Conservation (phyloP, 2,113 vertebrate species). For the Mellivora capensis region DNA sequence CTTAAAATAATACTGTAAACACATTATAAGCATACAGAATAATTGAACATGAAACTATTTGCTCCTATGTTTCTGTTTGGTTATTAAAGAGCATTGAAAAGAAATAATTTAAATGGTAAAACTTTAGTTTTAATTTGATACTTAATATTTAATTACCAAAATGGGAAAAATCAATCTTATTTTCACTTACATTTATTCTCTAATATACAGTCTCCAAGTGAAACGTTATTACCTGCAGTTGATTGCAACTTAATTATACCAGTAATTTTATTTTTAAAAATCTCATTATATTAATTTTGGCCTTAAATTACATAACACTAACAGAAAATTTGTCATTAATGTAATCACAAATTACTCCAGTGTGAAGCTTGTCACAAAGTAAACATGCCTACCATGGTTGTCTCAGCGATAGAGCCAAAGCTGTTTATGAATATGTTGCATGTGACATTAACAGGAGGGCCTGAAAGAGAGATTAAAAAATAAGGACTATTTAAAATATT, state of each 20-base stretch:
- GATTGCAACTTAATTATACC: background rate
- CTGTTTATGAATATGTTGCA: conserved; percentile 99
- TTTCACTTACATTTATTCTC: background rate
- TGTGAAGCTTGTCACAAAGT: conserved; percentile 21
- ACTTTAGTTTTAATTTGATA: background rate
- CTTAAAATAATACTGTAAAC: background rate
- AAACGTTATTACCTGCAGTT: background rate
- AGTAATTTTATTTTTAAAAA: background rate
- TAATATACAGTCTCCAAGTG: background rate
- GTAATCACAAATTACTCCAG: background rate
- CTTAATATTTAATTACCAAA: background rate
- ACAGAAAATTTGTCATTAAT: background rate
- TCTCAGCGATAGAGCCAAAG: conserved; percentile 96
- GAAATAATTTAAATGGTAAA: background rate
- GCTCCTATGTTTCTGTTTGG: background rate
- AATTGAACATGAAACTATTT: background rate
- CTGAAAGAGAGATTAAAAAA: conserved; percentile 78
- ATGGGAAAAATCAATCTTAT: background rate
- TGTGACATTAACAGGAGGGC: conserved; percentile 94
- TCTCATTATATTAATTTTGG: background rate
- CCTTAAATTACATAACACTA: background rate
- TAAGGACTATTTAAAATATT: background rate
- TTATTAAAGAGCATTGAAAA: background rate
- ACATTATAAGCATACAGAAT: background rate
- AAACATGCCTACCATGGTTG: conserved; percentile 90